Conservation (phyloP, 2,113 vertebrate genomes). For the Sinocyclocheilus maitianheensis region DNA sequence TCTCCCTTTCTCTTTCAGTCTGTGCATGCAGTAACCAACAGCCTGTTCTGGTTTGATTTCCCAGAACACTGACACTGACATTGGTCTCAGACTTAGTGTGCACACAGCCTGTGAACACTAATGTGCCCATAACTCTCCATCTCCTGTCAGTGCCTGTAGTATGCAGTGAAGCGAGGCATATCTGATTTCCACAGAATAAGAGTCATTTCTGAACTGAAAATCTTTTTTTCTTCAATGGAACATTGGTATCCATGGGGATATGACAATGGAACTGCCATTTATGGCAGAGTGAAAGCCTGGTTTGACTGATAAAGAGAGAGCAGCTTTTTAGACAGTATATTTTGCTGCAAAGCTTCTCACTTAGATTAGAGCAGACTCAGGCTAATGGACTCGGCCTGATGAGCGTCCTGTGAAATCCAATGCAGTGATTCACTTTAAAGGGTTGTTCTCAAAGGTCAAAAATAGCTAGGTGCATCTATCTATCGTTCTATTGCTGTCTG, state of each 20-base stretch:
- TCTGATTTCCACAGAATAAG: slow-evolving; percentile 15
- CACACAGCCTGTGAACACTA: not conserved
- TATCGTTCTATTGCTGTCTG: not conserved
- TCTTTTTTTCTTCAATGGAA: slow-evolving; percentile 8
- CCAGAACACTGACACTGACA: not conserved
- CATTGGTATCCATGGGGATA: not conserved
- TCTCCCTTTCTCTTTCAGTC: slow-evolving; percentile 3
- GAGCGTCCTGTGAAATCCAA: not conserved
- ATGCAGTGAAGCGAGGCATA: not conserved
- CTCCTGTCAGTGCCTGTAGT: not conserved
- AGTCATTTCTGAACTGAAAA: not conserved
- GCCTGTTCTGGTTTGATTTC: not conserved
- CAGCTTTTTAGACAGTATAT: slow-evolving; percentile 33
- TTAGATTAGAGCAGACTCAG: slow-evolving; percentile 19
- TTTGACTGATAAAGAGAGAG: slow-evolving; percentile 34
- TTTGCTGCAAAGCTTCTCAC: slow-evolving; percentile 20
- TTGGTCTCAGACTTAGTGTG: slow-evolving; percentile 47
- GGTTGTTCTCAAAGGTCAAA: not conserved
- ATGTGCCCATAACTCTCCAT: slow-evolving; percentile 22
- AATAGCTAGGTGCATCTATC: not conserved
- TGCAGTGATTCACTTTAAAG: not conserved
- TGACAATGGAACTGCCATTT: not conserved
- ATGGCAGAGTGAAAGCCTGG: slow-evolving; percentile 3
- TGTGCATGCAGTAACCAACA: not conserved
- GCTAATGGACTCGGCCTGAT: slow-evolving; percentile 12